These are phyloP conservation scores for Cavia porcellus DNA, from an alignment of 2,113 vertebrate species.

Conservation along the genomic window DNA sequence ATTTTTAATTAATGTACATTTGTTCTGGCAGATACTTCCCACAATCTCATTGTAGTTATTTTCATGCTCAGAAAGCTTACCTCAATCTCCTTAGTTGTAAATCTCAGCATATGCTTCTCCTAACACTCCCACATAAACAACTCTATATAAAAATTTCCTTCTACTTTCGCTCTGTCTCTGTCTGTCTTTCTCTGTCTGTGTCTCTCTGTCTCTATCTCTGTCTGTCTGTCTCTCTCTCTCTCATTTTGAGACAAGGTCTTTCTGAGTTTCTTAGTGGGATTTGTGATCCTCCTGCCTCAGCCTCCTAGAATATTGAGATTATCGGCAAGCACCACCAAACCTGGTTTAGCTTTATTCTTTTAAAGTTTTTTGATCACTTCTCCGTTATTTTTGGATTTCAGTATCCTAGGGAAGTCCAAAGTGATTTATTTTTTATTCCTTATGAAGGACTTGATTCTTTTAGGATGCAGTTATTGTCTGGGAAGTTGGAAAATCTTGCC, in stretches of 20 bases:
- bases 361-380: not conserved
- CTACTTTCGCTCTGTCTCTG: not conserved
- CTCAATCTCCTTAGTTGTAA: not conserved
- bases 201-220: not conserved
- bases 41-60: not conserved
- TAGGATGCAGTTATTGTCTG: not conserved
- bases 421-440: not conserved
- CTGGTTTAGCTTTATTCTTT: not conserved
- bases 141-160: not conserved
- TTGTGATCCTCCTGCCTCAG: not conserved
- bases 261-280: not conserved
- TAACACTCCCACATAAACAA: not conserved
- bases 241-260: not conserved
- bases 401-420: not conserved
- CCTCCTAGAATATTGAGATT: not conserved
- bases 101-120: not conserved
- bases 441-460: too few relatives aligned
- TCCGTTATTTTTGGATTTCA: not conserved
- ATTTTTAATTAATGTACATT: constrained; percentile 9
- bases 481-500: not conserved
- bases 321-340: not conserved
- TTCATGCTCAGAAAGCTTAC: not conserved
- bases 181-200: not conserved
- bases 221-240: not conserved
- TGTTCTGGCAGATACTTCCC: not conserved